Evolutionary conservation across 2,113 vertebrate species (phyloP), one percentile per base, ranked within the genome.

Genomic region (Varanus komodoensis): DNA sequence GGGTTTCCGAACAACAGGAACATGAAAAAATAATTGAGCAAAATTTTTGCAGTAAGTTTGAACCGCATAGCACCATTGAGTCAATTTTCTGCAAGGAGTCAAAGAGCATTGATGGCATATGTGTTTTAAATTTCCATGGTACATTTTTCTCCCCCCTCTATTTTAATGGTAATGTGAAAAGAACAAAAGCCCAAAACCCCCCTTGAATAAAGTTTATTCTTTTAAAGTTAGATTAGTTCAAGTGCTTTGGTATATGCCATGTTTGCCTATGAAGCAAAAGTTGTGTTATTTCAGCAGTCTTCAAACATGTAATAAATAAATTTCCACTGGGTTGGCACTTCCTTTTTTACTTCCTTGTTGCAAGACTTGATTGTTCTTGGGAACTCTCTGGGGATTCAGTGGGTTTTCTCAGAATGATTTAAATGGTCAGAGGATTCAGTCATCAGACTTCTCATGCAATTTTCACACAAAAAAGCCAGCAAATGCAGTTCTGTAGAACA

Each of bases 311-410:
- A 97, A 95, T 95, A 96, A 97, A 97, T 96, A 95, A 94, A 95
- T 97, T 97, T 97, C 96, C 96, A 96, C 89, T 97, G 97, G 96
- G 96, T 93, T 97, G 94, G 96, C 93, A 96, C 94, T 97, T 97
- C 97, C 97, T 96, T 95, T 90, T 95, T 97, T 95, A 95, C 95
- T 97, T 97, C 96, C 97, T 90, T 97, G 96, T 94, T 96, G 89
- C 91, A 95, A 93, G 82, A 86, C 94, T 92, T 91, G 94, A 96
- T 97, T 97, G 96, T 97, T 97, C 95, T 94, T 94, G 93, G 92
- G 82, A 79, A 84, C 69, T 93, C 96, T 91, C 96, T 52, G 0
- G 88, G 94, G 96, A 95, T 91, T 93, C 91, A 89, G 54, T 92
- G 54, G 92, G 84, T 90, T 94, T 95, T 96, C 90, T 96, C 80